These are phyloP conservation scores for Callithrix jacchus DNA, from an alignment of 2,113 vertebrate species.

Conservation along the genomic window DNA sequence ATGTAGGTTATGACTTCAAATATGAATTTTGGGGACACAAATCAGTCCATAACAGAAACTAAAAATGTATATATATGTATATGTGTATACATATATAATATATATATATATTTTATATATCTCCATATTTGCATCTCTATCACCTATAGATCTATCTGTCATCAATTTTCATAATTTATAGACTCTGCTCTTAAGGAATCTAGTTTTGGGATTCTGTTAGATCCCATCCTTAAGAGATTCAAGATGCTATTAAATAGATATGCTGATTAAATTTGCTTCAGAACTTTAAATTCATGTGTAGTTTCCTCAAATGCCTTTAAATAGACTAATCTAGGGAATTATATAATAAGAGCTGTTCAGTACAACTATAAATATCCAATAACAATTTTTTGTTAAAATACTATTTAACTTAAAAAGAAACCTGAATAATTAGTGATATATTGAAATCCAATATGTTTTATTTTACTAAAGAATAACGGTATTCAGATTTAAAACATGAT, in stretches of 20 bases:
- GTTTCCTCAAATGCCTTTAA: neutral
- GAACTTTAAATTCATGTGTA: neutral
- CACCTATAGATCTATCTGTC: neutral
- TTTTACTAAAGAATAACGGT: constrained; percentile 33
- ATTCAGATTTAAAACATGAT: constrained; percentile 33
- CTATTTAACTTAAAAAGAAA: neutral
- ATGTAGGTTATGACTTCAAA: neutral
- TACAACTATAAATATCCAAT: neutral
- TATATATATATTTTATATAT: no score
- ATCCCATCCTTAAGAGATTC: neutral
- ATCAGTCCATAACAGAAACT: neutral
- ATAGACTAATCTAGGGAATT: neutral
- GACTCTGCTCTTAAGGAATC: neutral
- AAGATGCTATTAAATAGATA: neutral
- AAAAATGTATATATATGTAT: neutral
- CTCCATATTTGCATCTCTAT: neutral
- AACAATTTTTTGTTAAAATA: neutral
- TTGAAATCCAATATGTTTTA: neutral
- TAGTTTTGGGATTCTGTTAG: neutral
- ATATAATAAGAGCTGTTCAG: neutral
- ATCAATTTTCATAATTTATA: neutral
- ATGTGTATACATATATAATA: no score
- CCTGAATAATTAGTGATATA: neutral
- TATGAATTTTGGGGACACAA: neutral
- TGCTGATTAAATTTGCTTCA: neutral